Conservation (phyloP, 1,140 invertebrate genomes). For the Zaprionus kolodkinae region DNA sequence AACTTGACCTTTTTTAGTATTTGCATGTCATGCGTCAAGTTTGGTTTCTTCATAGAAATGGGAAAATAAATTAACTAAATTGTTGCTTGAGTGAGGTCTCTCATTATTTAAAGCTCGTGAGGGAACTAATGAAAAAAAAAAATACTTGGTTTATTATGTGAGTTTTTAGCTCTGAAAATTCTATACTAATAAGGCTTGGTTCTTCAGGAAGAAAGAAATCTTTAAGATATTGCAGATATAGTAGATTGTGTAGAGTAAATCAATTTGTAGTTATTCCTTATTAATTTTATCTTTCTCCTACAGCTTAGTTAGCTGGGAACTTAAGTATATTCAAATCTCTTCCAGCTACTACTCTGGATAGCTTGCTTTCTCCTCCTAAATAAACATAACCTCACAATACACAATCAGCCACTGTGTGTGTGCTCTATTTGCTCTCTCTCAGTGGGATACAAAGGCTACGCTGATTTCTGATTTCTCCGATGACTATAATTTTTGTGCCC, state of each 20-base stretch:
- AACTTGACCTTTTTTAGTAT: constrained; percentile 1
- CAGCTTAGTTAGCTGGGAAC: not conserved
- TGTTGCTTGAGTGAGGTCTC: not conserved
- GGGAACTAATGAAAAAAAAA: not conserved
- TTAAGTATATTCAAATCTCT: not conserved
- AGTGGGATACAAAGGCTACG: not conserved
- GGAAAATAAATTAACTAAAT: constrained; percentile 10
- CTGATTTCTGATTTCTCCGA: constrained; percentile 20
- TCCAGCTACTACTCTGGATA: not conserved
- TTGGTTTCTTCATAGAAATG: not conserved
- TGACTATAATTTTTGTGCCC: constrained; percentile 30
- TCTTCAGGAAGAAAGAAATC: not conserved
- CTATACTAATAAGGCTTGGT: not conserved
- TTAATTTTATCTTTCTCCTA: not conserved
- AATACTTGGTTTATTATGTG: not conserved
- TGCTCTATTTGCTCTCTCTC: not conserved
- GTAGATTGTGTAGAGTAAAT: not conserved
- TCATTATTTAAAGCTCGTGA: not conserved
- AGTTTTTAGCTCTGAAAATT: not conserved
- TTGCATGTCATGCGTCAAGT: not conserved
- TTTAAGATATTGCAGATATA: not conserved
- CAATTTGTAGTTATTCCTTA: not conserved
- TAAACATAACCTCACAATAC: not conserved
- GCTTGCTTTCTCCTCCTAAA: not conserved
- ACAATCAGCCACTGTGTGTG: not conserved